Conservation (phyloP, 2,888 invertebrate species). For the Ormyrus labotus region DNA sequence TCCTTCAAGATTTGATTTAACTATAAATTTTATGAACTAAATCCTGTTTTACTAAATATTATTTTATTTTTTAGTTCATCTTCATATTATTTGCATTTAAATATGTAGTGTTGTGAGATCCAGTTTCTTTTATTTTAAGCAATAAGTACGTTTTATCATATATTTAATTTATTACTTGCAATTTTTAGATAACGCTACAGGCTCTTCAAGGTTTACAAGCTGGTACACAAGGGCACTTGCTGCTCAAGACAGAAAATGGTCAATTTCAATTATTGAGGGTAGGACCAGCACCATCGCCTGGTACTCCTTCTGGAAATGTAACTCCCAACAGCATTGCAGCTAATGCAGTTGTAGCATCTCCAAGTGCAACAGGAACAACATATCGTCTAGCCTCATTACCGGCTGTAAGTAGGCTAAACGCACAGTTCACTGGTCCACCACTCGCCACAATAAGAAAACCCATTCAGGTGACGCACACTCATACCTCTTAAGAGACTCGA, state of each 20-base stretch:
- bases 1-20: neutral
- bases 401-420: constrained; percentile 86
- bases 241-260: constrained; percentile 97
- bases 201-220: constrained; percentile 84
- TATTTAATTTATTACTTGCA: constrained; percentile 25
- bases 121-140: neutral
- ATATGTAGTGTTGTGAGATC: neutral
- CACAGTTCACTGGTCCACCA: constrained; percentile 80
- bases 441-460: constrained; percentile 80
- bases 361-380: constrained; percentile 78
- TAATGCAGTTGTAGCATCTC: constrained; percentile 70
- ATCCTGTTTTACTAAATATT: neutral
- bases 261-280: constrained; percentile 95
- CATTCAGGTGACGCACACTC: constrained; percentile 74
- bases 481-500: constrained; percentile 56
- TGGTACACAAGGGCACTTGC: constrained; percentile 89
- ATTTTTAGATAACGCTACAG: constrained; percentile 87
- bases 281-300: constrained; percentile 85
- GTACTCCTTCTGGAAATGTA: constrained; percentile 74
- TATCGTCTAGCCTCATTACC: constrained; percentile 92
- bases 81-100: neutral
- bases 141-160: neutral
- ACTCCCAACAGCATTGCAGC: constrained; percentile 74
- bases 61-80: neutral
- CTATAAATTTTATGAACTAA: neutral